Conservation (phyloP, 2,888 invertebrate species). For the Meta bourneti region DNA sequence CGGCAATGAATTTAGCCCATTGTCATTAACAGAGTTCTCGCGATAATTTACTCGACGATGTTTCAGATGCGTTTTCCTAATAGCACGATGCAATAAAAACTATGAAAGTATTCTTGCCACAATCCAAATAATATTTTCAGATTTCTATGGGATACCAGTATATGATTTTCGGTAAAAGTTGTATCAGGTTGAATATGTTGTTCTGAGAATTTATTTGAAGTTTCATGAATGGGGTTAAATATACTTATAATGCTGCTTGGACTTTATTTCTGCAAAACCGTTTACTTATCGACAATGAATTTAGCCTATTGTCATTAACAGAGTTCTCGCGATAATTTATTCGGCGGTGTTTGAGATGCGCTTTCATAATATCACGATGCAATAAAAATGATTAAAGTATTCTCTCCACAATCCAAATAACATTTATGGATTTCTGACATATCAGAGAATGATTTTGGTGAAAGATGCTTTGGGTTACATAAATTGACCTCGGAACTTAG, state of each 20-base stretch:
- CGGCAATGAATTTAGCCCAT: slow-evolving; percentile 64
- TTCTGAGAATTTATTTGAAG: no score
- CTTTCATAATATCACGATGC: slow-evolving; percentile 21
- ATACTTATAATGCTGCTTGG: not conserved
- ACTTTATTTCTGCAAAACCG: slow-evolving; percentile 35
- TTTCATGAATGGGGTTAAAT: no score
- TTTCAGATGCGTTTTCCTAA: slow-evolving; percentile 48
- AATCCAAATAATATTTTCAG: no score
- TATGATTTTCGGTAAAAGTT: no score
- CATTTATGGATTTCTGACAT: no score
- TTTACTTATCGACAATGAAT: slow-evolving; percentile 67
- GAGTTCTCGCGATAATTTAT: no score
- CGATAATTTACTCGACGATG: slow-evolving; percentile 53
- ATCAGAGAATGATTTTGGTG: no score
- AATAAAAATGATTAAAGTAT: slow-evolving; percentile 23
- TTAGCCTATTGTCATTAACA: slow-evolving; percentile 65
- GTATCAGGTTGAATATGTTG: no score
- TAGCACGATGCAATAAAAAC: slow-evolving; percentile 31
- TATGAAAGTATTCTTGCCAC: not conserved
- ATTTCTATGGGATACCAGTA: no score
- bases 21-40: slow-evolving; percentile 66
- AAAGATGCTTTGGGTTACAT: no score
- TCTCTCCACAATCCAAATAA: not conserved
- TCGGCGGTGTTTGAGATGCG: slow-evolving; percentile 54
- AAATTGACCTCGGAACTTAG: no score